phyloP scores from a whole-genome alignment of 1,140 invertebrate species.

The Drosophila insularis region DNA sequence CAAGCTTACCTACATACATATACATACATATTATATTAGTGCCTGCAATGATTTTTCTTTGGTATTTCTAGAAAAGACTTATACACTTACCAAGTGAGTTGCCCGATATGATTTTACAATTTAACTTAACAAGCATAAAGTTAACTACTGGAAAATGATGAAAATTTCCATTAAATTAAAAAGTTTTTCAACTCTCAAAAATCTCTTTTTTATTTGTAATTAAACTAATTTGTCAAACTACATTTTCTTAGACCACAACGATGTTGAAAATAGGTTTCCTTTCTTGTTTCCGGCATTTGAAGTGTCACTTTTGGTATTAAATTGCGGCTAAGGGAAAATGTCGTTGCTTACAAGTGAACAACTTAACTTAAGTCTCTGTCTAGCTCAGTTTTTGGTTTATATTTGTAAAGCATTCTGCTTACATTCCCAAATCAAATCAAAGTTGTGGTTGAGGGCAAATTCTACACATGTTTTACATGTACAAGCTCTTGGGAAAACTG shows the following conservation, averaged over 20 bases:
- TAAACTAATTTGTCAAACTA: conserved; percentile 38
- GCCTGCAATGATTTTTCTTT: not conserved
- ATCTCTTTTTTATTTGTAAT: conserved; percentile 13
- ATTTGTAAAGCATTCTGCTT: conserved; percentile 7
- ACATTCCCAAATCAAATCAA: conserved; percentile 64
- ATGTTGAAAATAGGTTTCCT: not conserved
- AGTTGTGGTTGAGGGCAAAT: conserved; percentile 45
- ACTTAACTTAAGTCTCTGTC: not conserved
- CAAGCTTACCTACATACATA: conserved; percentile 2
- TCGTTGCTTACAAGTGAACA: not conserved
- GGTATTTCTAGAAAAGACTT: not conserved
- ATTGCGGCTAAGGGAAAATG: not conserved
- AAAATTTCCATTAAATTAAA: not conserved
- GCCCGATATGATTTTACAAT: not conserved
- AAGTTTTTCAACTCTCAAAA: not conserved
- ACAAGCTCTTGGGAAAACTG: conserved; percentile 15
- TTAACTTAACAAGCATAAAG: not conserved
- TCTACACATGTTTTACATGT: conserved; percentile 39
- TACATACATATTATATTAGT: not conserved
- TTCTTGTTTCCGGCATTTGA: not conserved
- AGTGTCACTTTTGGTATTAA: conserved; percentile 1
- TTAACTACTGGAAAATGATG: not conserved
- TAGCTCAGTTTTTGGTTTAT: not conserved
- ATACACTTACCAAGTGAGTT: too few species aligned
- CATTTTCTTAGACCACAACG: conserved; percentile 8